These are phyloP conservation scores for Cheiracanthium punctorium DNA, from an alignment of 2,888 invertebrate genomes.

Conservation along the genomic window DNA sequence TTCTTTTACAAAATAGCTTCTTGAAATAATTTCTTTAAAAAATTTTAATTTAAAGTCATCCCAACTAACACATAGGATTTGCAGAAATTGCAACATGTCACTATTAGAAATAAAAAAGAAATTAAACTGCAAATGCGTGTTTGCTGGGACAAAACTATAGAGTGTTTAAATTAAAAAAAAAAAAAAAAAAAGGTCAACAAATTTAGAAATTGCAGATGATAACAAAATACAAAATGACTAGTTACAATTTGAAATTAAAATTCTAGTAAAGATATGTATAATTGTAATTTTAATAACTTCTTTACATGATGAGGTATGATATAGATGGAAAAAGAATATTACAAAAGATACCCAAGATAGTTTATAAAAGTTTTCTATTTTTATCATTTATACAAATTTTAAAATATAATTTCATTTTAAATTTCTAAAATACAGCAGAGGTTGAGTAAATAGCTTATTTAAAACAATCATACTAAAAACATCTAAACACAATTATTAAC, in stretches of 20 bases:
- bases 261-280: not conserved
- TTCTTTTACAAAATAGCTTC: too few relatives aligned
- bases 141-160: too few relatives aligned
- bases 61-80: too few relatives aligned
- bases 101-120: too few relatives aligned
- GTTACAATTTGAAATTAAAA: not conserved
- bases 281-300: not conserved
- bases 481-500: slow-evolving; percentile 10
- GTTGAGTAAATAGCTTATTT: not conserved
- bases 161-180: too few relatives aligned
- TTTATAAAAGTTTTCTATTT: not conserved
- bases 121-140: too few relatives aligned
- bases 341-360: not conserved
- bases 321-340: not conserved
- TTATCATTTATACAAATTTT: not conserved
- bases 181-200: too few relatives aligned
- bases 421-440: not conserved
- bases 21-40: too few relatives aligned
- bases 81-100: too few relatives aligned
- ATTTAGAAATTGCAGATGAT: not conserved
- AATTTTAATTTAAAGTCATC: too few relatives aligned
- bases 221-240: slow-evolving; percentile 5
- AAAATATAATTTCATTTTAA: not conserved
- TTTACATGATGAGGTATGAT: not conserved
- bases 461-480: slow-evolving; percentile 11